Evolutionary conservation across 1,140 invertebrate species (phyloP), one percentile per base, ranked within the genome.

Genomic region (Drosophila navojoa): DNA sequence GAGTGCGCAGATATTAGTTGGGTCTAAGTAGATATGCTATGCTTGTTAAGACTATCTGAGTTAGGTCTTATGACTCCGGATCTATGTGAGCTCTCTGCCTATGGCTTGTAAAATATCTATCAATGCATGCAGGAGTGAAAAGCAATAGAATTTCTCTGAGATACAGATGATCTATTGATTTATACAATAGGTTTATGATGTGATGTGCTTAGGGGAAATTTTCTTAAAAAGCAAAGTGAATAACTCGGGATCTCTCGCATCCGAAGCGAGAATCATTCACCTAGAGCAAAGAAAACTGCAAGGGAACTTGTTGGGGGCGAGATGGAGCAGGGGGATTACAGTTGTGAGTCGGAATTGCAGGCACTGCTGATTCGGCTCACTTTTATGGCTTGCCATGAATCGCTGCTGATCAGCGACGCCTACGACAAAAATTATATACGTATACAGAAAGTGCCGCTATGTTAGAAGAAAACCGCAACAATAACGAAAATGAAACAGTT

Each of bases 201-300:
- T 1, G 19, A 22, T 22, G 19, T 22, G 1, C 19, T 22, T 1
- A 22, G 19, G 19, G 19, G 3, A 22, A 22, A 22, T 1, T 22
- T 22, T 3, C 19, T 22, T 22, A 47, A 47, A 47, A 47, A 16
- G n/a, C 5, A 10, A 47, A 16, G 11, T n/a, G 0, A 54, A 10
- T 40, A 16, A 96, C 95, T 95, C 95, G 95, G 95, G 95, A 95
- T 95, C 95, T 95, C 95, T 95, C 95, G 95, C 95, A 95, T 95
- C 95, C 95, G 94, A 95, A 95, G 95, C 95, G 95, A 95, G 94
- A 95, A 95, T 95, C 95, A 95, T 95, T 95, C 95, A 95, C 94
- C 95, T 95, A 95, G 95, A 96, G 95, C 95, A 96, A 22, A 22
- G 19, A 3, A 22, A 22, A 22, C 1, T 47, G 42, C 10, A 29